phyloP scores from a whole-genome alignment of 2,888 invertebrate genomes.

The Scotopteryx bipunctaria region DNA sequence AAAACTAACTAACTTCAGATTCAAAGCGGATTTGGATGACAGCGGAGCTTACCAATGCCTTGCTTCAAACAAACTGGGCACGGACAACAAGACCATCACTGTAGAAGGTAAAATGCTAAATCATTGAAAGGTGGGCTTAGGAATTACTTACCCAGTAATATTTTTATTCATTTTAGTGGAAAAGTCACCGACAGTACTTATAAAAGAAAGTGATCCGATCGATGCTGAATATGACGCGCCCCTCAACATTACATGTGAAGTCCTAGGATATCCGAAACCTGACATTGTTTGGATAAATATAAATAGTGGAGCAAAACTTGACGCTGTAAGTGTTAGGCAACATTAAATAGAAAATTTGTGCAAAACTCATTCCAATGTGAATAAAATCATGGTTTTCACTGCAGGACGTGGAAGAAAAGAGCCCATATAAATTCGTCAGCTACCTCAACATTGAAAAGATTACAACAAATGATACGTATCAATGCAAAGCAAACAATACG shows the following conservation, averaged over 20 bases:
- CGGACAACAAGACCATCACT: not conserved
- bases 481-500: constrained; percentile 14
- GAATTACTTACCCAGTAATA: no score
- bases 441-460: constrained; percentile 1
- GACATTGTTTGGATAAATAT: constrained; percentile 8
- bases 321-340: constrained; percentile 5
- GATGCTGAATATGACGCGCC: constrained; percentile 13
- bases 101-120: constrained; percentile 19
- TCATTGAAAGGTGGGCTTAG: no score
- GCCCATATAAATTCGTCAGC: constrained; percentile 1
- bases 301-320: not conserved
- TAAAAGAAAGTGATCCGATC: constrained; percentile 1
- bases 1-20: not conserved
- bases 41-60: constrained; percentile 11
- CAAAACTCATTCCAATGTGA: no score
- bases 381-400: not conserved
- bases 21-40: not conserved
- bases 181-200: constrained; percentile 3
- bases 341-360: not conserved
- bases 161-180: not conserved
- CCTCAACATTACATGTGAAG: constrained; percentile 11
- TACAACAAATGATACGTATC: constrained; percentile 9
- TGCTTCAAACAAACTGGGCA: constrained; percentile 9
- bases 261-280: constrained; percentile 14
- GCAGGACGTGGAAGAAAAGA: constrained; percentile 1